Evolutionary conservation across 2,797 vertebrate species (phyloP).

Genomic region (Nannoperca australis): DNA sequence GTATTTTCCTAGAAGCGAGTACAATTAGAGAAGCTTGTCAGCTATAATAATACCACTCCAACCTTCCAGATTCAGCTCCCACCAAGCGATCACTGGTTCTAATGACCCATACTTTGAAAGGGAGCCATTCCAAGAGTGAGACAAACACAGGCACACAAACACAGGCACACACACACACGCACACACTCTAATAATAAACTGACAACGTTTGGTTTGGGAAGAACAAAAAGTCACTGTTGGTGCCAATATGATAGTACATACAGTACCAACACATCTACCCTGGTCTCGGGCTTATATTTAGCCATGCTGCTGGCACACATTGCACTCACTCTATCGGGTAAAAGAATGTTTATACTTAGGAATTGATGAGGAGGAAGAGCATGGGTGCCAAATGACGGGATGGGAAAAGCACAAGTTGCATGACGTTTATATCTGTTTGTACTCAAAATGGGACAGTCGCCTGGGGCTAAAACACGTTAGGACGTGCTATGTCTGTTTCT

Average conservation of each 20-base stretch:
- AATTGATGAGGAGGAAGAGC: conserved; percentile 51
- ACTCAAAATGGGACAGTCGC: conserved; percentile 23
- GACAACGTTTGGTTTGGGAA: conserved; percentile 50
- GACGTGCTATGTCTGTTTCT: background rate
- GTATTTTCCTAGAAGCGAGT: conserved; percentile 57
- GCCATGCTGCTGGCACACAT: conserved; percentile 39
- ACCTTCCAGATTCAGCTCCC: conserved; percentile 65
- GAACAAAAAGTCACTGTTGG: conserved; percentile 70
- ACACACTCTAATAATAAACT: conserved; percentile 74
- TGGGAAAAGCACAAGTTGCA: conserved; percentile 44
- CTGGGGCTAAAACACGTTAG: background rate
- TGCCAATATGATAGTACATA: conserved; percentile 54
- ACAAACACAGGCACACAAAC: conserved; percentile 40
- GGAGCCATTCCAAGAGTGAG: conserved; percentile 57
- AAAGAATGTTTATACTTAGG: conserved; percentile 69
- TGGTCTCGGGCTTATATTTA: conserved; percentile 68
- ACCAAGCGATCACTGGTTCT: conserved; percentile 54
- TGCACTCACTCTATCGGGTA: conserved; percentile 52
- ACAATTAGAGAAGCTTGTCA: conserved; percentile 65
- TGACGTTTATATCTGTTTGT: conserved; percentile 27
- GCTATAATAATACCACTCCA: conserved; percentile 74
- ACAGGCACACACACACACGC: conserved; percentile 36
- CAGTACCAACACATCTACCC: conserved; percentile 47
- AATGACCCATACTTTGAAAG: conserved; percentile 64
- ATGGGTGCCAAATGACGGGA: conserved; percentile 49